phyloP scores from a whole-genome alignment of 2,888 invertebrate species.

The Mythimna pallens region DNA sequence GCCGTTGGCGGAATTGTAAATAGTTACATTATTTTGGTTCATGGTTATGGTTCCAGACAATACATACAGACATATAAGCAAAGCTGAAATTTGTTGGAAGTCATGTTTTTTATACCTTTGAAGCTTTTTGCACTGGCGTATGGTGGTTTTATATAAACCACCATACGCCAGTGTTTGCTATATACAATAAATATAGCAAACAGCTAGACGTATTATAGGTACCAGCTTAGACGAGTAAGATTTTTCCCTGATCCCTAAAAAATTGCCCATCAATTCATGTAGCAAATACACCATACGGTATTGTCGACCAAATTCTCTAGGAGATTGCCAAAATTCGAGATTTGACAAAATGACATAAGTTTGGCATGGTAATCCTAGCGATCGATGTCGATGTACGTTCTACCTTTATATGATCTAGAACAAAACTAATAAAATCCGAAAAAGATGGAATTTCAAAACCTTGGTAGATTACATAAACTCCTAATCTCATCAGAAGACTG shows the following conservation, averaged over 20 bases:
- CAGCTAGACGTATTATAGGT: neutral
- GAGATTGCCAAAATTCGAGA: neutral
- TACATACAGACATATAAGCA: too few species aligned
- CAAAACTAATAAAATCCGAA: too few species aligned
- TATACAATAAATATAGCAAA: too few species aligned
- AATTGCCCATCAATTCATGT: neutral
- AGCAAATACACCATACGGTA: neutral
- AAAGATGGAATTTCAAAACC: too few species aligned
- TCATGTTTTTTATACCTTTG: neutral
- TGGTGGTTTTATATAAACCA: neutral
- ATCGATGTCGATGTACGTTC: too few species aligned
- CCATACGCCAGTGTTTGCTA: too few species aligned
- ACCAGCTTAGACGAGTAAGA: neutral
- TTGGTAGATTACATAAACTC: neutral
- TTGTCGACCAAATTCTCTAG: neutral
- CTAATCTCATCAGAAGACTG: neutral
- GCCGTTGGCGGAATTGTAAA: slow-evolving; percentile 5
- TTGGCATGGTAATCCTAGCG: neutral
- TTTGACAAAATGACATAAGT: neutral
- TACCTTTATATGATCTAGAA: too few species aligned
- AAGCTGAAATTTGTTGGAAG: neutral
- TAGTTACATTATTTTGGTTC: neutral
- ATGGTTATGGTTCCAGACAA: neutral
- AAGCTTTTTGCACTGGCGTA: neutral
- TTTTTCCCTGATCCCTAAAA: neutral